Conservation (phyloP, 2,888 invertebrate genomes). For the Taphrorychus bicolor region DNA sequence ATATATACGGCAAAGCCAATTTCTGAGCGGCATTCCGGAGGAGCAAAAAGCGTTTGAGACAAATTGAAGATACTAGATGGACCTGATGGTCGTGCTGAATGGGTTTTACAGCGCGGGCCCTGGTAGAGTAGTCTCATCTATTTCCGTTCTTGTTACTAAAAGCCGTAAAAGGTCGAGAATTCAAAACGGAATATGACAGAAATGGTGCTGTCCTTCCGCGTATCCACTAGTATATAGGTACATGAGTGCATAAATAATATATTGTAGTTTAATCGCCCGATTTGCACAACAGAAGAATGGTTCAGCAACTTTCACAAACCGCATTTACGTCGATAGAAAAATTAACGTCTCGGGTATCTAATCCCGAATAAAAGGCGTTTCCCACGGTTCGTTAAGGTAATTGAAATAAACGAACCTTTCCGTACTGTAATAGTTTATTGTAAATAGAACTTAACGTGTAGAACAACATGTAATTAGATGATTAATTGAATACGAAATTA, state of each 20-base stretch:
- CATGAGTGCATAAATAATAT: no score
- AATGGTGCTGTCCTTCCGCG: not conserved
- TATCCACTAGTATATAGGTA: not conserved
- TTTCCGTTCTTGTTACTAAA: not conserved
- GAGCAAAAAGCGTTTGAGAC: constrained; percentile 25
- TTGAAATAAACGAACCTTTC: not conserved
- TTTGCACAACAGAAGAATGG: not conserved
- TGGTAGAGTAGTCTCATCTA: not conserved
- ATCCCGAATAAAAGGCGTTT: not conserved
- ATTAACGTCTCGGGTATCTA: not conserved
- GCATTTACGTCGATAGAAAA: not conserved
- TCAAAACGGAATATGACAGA: not conserved
- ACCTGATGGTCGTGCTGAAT: not conserved
- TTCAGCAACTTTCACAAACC: constrained; percentile 1
- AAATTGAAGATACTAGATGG: constrained; percentile 29
- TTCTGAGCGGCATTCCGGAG: constrained; percentile 15
- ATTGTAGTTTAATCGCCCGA: no score
- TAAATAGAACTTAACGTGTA: no score
- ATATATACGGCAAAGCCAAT: constrained; percentile 1
- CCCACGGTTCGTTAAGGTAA: not conserved
- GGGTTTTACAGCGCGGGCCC: not conserved
- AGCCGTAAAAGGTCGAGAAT: not conserved
- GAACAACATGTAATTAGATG: no score
- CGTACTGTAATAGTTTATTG: no score
- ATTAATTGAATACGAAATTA: no score